Conservation (phyloP, 2,113 vertebrate genomes). For the Hippocampus abdominalis region DNA sequence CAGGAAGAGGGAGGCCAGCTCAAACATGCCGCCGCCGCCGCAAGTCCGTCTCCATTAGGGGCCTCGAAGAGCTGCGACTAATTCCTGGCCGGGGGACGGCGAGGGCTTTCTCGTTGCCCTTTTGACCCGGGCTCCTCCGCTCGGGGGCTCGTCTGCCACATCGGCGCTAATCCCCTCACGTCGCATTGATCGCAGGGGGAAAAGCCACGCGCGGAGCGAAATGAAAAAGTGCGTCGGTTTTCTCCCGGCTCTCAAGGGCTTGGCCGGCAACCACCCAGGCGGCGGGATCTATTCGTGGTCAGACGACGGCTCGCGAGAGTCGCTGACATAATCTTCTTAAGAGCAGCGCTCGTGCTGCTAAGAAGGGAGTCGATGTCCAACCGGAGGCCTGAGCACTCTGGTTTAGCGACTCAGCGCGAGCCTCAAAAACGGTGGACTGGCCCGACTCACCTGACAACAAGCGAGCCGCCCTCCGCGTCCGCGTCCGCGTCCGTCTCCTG, state of each 20-base stretch:
- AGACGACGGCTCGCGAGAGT: conserved; percentile 49
- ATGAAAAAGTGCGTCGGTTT: neutral
- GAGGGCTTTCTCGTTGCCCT: neutral
- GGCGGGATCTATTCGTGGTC: conserved; percentile 55
- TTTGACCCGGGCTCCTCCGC: conserved; percentile 24
- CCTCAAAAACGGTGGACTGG: no score
- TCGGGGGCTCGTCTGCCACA: conserved; percentile 32
- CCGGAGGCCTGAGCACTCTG: conserved; percentile 22
- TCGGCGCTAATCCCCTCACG: conserved; percentile 66
- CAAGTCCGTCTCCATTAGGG: neutral
- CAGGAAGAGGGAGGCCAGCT: conserved; percentile 72
- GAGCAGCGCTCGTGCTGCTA: conserved; percentile 67
- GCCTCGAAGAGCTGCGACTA: neutral
- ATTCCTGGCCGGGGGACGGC: neutral
- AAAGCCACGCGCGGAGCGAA: neutral
- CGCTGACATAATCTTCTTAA: conserved; percentile 84
- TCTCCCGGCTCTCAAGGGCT: conserved; percentile 34
- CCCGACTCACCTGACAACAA: conserved; percentile 83
- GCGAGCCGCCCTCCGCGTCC: conserved; percentile 82
- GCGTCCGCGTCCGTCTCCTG: conserved; percentile 85
- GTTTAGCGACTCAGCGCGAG: conserved; percentile 40
- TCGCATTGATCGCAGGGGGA: conserved; percentile 25
- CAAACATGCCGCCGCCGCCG: conserved; percentile 57
- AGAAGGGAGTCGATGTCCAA: conserved; percentile 49
- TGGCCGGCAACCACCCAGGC: conserved; percentile 62